Conservation (phyloP, 1,140 invertebrate genomes). For the Hesperophylax magnus region DNA sequence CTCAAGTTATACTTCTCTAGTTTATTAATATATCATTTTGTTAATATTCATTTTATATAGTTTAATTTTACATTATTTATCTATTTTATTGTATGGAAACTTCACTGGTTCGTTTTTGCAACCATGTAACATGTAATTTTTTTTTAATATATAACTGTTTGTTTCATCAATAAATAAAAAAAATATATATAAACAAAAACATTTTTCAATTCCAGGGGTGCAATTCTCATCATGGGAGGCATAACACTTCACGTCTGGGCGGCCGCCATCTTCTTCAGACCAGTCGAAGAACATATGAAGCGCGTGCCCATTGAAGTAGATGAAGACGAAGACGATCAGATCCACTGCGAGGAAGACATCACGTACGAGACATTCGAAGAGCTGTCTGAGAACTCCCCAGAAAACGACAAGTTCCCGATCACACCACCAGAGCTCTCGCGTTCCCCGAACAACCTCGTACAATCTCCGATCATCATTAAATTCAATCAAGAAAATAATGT, state of each 20-base stretch:
- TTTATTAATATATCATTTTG: too few species aligned
- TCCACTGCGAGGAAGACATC: conserved; percentile 46
- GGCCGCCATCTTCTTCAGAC: conserved; percentile 86
- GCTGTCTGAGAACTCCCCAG: conserved; percentile 37
- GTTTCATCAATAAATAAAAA: too few species aligned
- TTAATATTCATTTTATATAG: too few species aligned
- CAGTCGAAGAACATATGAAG: conserved; percentile 85
- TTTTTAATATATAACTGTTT: too few species aligned
- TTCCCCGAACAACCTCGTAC: neutral
- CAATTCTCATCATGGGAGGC: conserved; percentile 86
- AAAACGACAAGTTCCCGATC: neutral
- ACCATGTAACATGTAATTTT: too few species aligned
- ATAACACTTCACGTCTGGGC: conserved; percentile 87
- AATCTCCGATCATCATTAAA: neutral
- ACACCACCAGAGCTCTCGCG: conserved; percentile 4
- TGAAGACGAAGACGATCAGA: conserved; percentile 46
- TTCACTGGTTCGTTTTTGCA: too few species aligned
- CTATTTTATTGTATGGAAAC: too few species aligned
- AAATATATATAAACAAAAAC: too few species aligned
- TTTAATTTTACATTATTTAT: too few species aligned
- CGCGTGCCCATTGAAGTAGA: conserved; percentile 65
- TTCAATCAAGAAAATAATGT: too few species aligned
- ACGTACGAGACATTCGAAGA: conserved; percentile 52
- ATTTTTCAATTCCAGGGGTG: conserved; percentile 72
- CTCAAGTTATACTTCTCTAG: too few species aligned